Evolutionary conservation across 2,797 vertebrate species (phyloP).

Genomic region (Danio kyathit): DNA sequence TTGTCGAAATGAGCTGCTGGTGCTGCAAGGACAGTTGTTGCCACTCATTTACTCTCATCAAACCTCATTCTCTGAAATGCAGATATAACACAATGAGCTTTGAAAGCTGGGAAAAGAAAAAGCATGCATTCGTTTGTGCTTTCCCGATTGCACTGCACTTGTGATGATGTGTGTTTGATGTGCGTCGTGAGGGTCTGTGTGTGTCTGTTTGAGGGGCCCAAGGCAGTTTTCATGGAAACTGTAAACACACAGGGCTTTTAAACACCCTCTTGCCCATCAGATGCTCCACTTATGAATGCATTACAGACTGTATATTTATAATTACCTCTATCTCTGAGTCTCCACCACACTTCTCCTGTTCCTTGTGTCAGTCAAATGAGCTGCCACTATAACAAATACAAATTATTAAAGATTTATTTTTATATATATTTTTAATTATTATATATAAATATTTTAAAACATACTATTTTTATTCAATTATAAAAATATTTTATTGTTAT

Average conservation of each 20-base stretch:
- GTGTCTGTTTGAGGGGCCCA: slow-evolving; percentile 37
- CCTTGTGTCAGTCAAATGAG: slow-evolving; percentile 13
- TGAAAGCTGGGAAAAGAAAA: slow-evolving; percentile 48
- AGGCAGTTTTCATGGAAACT: slow-evolving; percentile 57
- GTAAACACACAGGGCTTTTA: slow-evolving; percentile 60
- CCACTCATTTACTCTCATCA: slow-evolving; percentile 49
- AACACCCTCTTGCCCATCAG: slow-evolving; percentile 55
- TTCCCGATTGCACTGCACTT: slow-evolving; percentile 26
- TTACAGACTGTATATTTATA: slow-evolving; percentile 67
- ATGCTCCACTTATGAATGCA: slow-evolving; percentile 59
- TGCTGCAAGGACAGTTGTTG: slow-evolving; percentile 29
- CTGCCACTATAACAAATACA: too few relatives aligned
- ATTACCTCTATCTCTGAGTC: slow-evolving; percentile 67
- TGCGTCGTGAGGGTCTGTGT: background rate
- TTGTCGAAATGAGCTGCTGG: slow-evolving; percentile 13
- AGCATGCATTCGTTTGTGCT: slow-evolving; percentile 15
- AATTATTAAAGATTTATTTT: too few relatives aligned
- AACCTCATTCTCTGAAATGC: slow-evolving; percentile 51
- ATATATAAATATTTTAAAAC: too few relatives aligned
- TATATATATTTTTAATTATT: too few relatives aligned
- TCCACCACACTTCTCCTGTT: background rate
- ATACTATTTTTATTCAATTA: too few relatives aligned
- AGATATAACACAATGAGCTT: slow-evolving; percentile 40
- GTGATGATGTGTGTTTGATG: background rate
- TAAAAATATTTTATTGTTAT: too few relatives aligned